Base-by-base conservation (phyloP, 2,888 invertebrate genomes). In the Rhorus exstirpatorius region DNA sequence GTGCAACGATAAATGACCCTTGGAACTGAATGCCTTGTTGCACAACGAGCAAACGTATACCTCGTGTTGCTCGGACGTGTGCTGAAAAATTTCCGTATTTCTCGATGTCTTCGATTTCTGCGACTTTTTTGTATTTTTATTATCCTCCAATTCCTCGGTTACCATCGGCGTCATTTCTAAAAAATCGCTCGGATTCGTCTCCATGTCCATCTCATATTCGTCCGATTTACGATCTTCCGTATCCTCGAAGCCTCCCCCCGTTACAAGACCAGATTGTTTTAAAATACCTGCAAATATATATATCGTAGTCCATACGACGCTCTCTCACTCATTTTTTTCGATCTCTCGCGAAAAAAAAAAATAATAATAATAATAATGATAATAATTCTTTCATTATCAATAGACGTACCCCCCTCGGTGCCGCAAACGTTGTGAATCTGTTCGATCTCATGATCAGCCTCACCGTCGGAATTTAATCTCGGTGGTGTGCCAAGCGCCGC, bases 11-110 rank as follows among this genome's bases (percentile, higher is more conserved):
- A 93, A 85, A 74, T 93, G 93, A 26, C 93, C 93, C 84, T 93
- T 93, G 14, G 93, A 93, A 84, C 93, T 93, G 83, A 93, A 93
- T 3, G 93, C 93, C 83, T 93, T 93, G 85, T 90, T 91, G 82
- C 93, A 93, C 24, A 93, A 89, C 19, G 93, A 92, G 78, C 93
- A 93, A 8, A 93, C 93, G 70, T 93, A 93, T 14, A 93, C 92
- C 81, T 92, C 93, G 81, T 92, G 92, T 74, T 93, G 92, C 70
- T 93, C 92, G n/a, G 88, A 87, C 6, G 88, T 87, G 46, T 87
- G 90, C 82, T 88, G 87, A 55, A 88, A 88, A 7, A 86, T 67
- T 3, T 75, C 70, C 0, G 84, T 38, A 8, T 61, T 71, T 14
- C 61, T 72, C 7, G 77, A 24, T 6, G n/a, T n/a, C n/a, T 53